Conservation (phyloP, 2,113 vertebrate species). For the Tachycineta bicolor region DNA sequence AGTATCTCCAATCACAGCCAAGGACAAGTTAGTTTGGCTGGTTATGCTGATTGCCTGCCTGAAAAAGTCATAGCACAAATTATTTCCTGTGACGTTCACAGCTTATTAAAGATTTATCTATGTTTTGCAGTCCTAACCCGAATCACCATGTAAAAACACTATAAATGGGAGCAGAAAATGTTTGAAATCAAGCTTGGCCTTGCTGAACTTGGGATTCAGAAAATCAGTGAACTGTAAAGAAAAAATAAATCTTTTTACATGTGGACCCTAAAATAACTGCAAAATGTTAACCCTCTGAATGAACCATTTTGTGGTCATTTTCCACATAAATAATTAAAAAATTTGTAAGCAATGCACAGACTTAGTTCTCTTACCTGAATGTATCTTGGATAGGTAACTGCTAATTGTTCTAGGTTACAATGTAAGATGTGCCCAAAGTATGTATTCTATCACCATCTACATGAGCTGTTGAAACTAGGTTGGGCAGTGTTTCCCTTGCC, state of each 20-base stretch:
- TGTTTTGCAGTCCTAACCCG: background rate
- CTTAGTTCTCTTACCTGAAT: background rate
- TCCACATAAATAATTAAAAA: background rate
- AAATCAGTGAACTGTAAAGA: background rate
- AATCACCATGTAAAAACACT: background rate
- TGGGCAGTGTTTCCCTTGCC: too few species aligned
- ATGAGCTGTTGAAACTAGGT: too few species aligned
- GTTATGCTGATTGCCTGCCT: background rate
- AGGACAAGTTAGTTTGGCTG: background rate
- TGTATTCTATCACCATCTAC: too few species aligned
- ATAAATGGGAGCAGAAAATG: background rate
- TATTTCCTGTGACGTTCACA: background rate
- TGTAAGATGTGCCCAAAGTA: too few species aligned
- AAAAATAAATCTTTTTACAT: background rate
- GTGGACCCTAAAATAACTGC: background rate
- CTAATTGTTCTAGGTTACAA: background rate
- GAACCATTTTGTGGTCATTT: background rate
- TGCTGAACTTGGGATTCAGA: background rate
- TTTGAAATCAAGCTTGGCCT: background rate
- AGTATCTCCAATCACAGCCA: background rate
- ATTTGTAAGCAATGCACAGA: background rate
- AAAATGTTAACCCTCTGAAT: background rate
- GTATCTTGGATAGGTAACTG: background rate
- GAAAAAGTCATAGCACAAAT: background rate
- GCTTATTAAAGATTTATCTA: slow-evolving; percentile 32